Evolutionary conservation across 2,888 invertebrate genomes (phyloP).

Genomic region (Orchesella flavescens): DNA sequence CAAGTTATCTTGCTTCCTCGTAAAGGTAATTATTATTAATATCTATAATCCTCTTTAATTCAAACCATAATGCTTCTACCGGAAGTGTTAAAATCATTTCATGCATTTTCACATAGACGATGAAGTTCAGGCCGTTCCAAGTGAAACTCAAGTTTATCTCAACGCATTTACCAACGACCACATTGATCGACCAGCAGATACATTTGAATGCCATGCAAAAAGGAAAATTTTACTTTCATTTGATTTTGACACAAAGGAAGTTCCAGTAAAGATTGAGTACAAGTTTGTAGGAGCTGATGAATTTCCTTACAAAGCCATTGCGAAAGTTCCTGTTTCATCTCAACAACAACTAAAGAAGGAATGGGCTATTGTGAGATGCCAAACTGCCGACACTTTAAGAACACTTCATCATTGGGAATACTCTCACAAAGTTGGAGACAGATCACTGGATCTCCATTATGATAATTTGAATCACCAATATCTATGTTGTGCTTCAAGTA

Average conservation of each 20-base stretch:
- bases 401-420: conserved; percentile 62
- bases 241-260: conserved; percentile 56
- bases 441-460: conserved; percentile 51
- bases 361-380: conserved; percentile 57
- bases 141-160: conserved; percentile 41
- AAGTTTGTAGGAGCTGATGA: conserved; percentile 42
- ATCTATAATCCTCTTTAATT: background rate
- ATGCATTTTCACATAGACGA: conserved; percentile 39
- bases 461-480: conserved; percentile 60
- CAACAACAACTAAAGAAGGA: conserved; percentile 57
- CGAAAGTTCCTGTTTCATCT: conserved; percentile 38
- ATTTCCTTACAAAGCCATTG: conserved; percentile 61
- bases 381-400: conserved; percentile 54
- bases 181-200: conserved; percentile 33
- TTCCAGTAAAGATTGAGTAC: conserved; percentile 51
- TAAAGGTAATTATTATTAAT: conserved; percentile 37
- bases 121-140: conserved; percentile 57
- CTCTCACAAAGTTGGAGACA: conserved; percentile 31
- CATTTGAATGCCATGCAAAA: conserved; percentile 62
- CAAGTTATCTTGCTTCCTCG: conserved; percentile 45
- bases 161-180: conserved; percentile 11
- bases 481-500: conserved; percentile 56
- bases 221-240: conserved; percentile 49
- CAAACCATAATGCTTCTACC: too few relatives aligned
- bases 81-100: background rate